These are phyloP conservation scores for Heteromurus nitidus DNA, from an alignment of 2,888 invertebrate species.

Conservation along the genomic window DNA sequence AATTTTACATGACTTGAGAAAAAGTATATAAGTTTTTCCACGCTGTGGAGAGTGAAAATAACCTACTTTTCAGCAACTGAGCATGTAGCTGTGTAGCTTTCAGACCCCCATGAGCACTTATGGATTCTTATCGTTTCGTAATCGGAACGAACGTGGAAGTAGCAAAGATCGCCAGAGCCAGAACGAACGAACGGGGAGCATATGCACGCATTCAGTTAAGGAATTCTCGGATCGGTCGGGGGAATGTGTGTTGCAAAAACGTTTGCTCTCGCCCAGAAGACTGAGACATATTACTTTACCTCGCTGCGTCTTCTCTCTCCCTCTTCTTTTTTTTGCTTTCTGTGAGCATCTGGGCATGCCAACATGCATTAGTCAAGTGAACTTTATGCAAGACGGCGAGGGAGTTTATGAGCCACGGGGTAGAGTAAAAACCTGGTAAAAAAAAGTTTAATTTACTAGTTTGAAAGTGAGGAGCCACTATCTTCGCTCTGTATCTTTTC, in stretches of 20 bases:
- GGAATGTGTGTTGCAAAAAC: constrained; percentile 6
- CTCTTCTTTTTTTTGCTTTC: neutral
- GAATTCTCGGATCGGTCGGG: too few species aligned
- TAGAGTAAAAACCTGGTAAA: constrained; percentile 24
- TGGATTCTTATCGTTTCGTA: constrained; percentile 50
- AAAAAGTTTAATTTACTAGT: constrained; percentile 55
- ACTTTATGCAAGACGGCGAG: constrained; percentile 43
- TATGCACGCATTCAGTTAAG: too few species aligned
- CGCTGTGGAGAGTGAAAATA: too few species aligned
- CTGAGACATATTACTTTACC: constrained; percentile 11
- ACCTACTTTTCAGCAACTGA: too few species aligned
- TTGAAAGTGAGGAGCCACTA: constrained; percentile 17
- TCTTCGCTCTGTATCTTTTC: too few species aligned
- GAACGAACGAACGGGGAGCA: too few species aligned
- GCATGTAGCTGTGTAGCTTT: too few species aligned
- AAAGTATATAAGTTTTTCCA: too few species aligned
- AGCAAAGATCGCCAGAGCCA: constrained; percentile 12
- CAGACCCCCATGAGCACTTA: constrained; percentile 7
- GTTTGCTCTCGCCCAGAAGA: too few species aligned
- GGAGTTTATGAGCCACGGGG: constrained; percentile 42
- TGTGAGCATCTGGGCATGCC: constrained; percentile 53
- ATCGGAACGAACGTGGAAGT: constrained; percentile 44
- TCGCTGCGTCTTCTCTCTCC: too few species aligned
- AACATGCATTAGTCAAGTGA: constrained; percentile 39
- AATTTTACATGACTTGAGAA: too few species aligned